Percentiles rank a stretch among this genome's conserved stretches.
These are phyloP conservation scores for Numenius arquata DNA, from an alignment of 2,113 vertebrate species.

Conservation along the genomic window DNA sequence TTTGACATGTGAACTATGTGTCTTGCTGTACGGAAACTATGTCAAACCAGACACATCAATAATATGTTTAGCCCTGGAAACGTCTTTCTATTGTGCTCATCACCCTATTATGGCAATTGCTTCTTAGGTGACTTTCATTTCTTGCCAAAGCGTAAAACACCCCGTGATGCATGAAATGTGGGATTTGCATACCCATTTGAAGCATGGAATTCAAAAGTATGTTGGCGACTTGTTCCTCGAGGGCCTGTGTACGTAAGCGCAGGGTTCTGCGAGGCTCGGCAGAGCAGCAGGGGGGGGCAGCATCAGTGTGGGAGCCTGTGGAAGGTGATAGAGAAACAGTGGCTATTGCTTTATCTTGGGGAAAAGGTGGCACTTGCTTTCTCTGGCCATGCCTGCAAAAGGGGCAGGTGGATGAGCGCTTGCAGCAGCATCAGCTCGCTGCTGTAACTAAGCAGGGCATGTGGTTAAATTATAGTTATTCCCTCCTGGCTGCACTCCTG, in stretches of 20 bases:
- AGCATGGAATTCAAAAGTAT: background rate
- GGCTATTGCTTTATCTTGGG: background rate
- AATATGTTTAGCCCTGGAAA: constrained; percentile 25
- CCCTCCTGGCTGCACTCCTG: background rate
- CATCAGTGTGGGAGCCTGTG: rapidly evolving
- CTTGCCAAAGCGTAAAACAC: constrained; percentile 50
- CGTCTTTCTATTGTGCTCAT: constrained; percentile 14
- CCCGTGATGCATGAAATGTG: constrained; percentile 53
- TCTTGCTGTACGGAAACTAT: background rate
- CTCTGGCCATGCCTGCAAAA: background rate
- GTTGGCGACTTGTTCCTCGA: background rate
- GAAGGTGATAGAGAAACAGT: background rate
- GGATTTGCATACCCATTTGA: constrained; percentile 57
- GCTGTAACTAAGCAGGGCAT: background rate
- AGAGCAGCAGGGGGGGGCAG: background rate
- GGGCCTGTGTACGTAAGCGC: background rate
- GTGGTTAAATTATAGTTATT: background rate
- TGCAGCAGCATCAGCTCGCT: background rate
- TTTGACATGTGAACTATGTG: background rate
- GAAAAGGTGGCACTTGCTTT: background rate
- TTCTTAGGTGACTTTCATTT: constrained; percentile 61
- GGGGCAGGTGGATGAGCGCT: rapidly evolving
- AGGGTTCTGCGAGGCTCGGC: background rate
- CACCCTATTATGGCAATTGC: constrained; percentile 3
- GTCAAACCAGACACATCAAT: background rate